Conservation (phyloP, 1,140 invertebrate species). For the Orchesella cincta region DNA sequence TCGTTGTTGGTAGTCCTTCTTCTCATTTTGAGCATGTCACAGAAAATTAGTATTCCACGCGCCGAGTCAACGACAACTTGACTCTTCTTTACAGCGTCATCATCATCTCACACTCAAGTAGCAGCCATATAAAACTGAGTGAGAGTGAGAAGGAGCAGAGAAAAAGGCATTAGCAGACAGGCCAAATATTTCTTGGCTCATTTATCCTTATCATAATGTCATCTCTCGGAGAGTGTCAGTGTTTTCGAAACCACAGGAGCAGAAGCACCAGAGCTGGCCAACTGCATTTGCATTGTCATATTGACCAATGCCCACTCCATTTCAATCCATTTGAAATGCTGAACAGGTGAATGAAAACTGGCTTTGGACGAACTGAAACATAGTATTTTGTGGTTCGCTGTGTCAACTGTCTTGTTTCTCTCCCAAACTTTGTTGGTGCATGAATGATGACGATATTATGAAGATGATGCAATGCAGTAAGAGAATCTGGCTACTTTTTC, state of each 20-base stretch:
- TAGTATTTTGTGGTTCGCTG: no score
- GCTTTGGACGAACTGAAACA: no score
- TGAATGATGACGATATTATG: background rate
- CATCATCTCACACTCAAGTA: background rate
- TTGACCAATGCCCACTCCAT: no score
- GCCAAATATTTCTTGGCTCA: slow-evolving; percentile 7
- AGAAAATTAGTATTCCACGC: slow-evolving; percentile 21
- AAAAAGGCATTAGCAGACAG: background rate
- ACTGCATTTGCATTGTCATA: no score
- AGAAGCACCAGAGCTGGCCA: background rate
- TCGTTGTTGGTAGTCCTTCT: background rate
- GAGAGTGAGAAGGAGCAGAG: background rate
- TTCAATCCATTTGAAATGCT: no score
- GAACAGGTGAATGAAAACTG: no score
- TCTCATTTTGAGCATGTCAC: background rate
- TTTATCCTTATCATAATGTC: slow-evolving; percentile 30
- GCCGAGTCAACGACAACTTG: background rate
- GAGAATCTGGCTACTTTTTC: no score
- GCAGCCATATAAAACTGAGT: background rate
- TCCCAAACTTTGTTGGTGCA: background rate
- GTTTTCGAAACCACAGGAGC: slow-evolving; percentile 19
- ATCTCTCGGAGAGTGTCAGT: slow-evolving; percentile 23
- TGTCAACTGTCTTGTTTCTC: background rate
- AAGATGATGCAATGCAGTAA: slow-evolving; percentile 1
- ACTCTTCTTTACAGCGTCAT: background rate